These are phyloP conservation scores for Takifugu rubripes DNA, from an alignment of 2,797 vertebrate species.

Conservation along the genomic window DNA sequence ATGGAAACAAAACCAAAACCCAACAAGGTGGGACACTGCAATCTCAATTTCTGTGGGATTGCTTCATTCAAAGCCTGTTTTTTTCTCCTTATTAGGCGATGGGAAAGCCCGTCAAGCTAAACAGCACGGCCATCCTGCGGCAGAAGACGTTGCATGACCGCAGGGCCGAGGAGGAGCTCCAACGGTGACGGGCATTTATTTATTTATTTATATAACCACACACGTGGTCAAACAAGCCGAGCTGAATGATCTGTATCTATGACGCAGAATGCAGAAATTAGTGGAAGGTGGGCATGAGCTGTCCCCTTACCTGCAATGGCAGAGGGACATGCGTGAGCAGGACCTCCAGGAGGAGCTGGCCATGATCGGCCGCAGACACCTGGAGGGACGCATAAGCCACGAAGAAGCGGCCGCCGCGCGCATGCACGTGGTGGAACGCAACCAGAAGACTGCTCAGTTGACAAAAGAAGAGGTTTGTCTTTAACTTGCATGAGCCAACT, in stretches of 20 bases:
- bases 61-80: neutral
- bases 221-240: neutral
- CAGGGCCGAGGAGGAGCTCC: slow-evolving; percentile 81
- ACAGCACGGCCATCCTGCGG: slow-evolving; percentile 84
- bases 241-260: slow-evolving; percentile 10
- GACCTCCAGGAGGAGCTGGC: slow-evolving; percentile 78
- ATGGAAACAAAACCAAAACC: too few species aligned
- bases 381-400: slow-evolving; percentile 81
- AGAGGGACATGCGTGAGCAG: slow-evolving; percentile 80
- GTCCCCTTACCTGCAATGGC: slow-evolving; percentile 84
- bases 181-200: slow-evolving; percentile 69
- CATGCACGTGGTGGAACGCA: slow-evolving; percentile 73
- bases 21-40: neutral
- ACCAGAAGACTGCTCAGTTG: slow-evolving; percentile 76
- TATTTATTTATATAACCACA: neutral
- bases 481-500: neutral
- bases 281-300: slow-evolving; percentile 77
- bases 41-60: neutral
- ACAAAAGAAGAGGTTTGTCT: slow-evolving; percentile 85
- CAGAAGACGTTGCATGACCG: slow-evolving; percentile 82
- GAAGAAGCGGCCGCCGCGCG: slow-evolving; percentile 82
- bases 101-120: slow-evolving; percentile 81
- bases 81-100: slow-evolving; percentile 64
- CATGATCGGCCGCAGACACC: slow-evolving; percentile 68
- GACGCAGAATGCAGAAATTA: slow-evolving; percentile 80